Base-by-base conservation (phyloP, 2,888 invertebrate genomes). In the Pachymerium ferrugineum region DNA sequence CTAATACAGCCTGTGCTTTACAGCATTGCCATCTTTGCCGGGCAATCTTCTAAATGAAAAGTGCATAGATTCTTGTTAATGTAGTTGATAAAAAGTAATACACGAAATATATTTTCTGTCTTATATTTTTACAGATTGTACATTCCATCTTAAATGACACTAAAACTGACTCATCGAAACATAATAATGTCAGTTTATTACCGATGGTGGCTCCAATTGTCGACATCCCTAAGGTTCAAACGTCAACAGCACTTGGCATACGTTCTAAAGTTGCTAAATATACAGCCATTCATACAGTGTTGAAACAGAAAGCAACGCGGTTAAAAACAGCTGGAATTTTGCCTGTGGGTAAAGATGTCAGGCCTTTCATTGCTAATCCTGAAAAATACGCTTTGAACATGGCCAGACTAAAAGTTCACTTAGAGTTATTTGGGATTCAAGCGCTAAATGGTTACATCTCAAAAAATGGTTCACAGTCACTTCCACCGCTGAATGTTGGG, bases 361-460 rank as follows among this genome's bases (percentile, higher is more conserved):
- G 47, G 5, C 29, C 72, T 0, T 72, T 54, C 16, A 5, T 47
- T 0, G 30, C 47, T 4, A 33, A 72, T 54, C 72, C 72, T 2
- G 47, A 31, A 14, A 72, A 72, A 54, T 54, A 72, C 16, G 72
- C 72, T 19, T 0, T 72, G 14, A 16, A 19, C n/a, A 72, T 28
- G 47, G 72, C 72, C 10, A 19, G 54, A 16, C 19, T 72, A 14
- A 19, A 47, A 4, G 6, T 72, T 8, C 29, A 8, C 6, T 22
- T 72, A 16, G 72, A 72, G 28, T 25, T 72, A 0, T 72, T 31
- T 29, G 72, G 72, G 1, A 14, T 33, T 0, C 10, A 22, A 6
- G 28, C 47, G 10, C 5, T 54, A 6, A 22, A 29, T 16, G 28
- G 19, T 16, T 14, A 14, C n/a, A 12, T 25, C 0, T 10, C 19